Percentiles rank a stretch among this genome's conserved stretches.
Conservation (phyloP, 1,140 invertebrate genomes). For the Eriosoma lanigerum region DNA sequence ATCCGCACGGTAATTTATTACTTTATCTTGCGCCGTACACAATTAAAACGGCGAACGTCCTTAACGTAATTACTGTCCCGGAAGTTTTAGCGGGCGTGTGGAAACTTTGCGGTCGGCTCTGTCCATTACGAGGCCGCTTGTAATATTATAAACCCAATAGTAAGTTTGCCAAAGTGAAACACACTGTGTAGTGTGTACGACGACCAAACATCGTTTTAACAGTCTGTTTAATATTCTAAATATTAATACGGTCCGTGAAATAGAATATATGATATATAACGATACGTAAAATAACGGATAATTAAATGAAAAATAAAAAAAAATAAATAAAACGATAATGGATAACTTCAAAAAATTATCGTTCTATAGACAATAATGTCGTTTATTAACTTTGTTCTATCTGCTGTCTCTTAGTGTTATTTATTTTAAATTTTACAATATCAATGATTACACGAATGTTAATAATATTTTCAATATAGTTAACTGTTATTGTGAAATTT, state of each 20-base stretch:
- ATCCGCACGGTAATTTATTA: slow-evolving; percentile 11
- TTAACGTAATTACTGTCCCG: slow-evolving; percentile 34
- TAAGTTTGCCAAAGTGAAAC: not conserved
- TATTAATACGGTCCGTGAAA: not conserved
- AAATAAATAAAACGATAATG: not conserved
- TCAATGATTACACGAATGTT: too few species aligned
- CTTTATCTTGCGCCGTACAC: slow-evolving; percentile 2
- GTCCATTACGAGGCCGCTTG: slow-evolving; percentile 6
- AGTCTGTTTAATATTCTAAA: not conserved
- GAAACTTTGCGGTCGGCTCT: not conserved
- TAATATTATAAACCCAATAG: slow-evolving; percentile 23
- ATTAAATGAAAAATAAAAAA: too few species aligned
- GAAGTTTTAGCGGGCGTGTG: slow-evolving; percentile 11
- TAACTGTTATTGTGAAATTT: too few species aligned
- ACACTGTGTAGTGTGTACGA: too few species aligned
- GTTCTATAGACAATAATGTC: too few species aligned
- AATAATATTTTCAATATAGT: too few species aligned
- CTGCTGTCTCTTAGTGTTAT: too few species aligned
- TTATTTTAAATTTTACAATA: too few species aligned
- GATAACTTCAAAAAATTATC: too few species aligned
- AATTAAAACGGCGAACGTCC: slow-evolving; percentile 23
- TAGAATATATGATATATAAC: not conserved
- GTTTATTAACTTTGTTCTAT: too few species aligned
- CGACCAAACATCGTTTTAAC: not conserved
- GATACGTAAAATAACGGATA: not conserved